Percentiles rank a stretch among this genome's conserved stretches.
Evolutionary conservation across 2,113 vertebrate genomes (phyloP).

Genomic region (Spheniscus mendiculus): DNA sequence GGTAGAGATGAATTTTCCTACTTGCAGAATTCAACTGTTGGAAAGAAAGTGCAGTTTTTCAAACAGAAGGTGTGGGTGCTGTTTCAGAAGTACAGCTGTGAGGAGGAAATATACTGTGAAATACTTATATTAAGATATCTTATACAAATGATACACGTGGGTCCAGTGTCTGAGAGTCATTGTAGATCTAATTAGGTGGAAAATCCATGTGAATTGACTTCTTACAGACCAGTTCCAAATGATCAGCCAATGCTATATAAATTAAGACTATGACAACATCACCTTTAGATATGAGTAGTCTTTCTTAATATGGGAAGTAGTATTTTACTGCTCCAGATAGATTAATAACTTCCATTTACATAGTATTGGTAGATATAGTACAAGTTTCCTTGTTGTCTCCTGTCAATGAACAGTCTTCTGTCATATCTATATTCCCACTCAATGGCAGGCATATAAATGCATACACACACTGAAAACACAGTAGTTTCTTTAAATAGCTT

Average conservation of each 20-base stretch:
- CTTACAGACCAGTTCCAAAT: background rate
- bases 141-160: background rate
- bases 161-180: background rate
- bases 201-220: background rate
- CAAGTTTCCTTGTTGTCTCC: background rate
- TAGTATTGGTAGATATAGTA: background rate
- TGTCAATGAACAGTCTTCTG: background rate
- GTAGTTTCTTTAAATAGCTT: background rate
- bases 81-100: background rate
- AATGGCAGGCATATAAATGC: background rate
- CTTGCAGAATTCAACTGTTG: background rate
- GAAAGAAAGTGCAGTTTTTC: background rate
- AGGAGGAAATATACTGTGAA: constrained; percentile 9
- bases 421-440: background rate
- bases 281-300: background rate
- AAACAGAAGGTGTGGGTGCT: constrained; percentile 8
- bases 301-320: background rate
- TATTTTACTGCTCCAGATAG: background rate
- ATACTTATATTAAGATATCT: constrained; percentile 8
- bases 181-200: background rate
- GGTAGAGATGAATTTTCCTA: background rate
- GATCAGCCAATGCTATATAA: background rate
- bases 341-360: background rate
- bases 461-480: background rate
- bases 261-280: background rate